Conservation (phyloP, 2,888 invertebrate genomes). For the Pseudeuparius sepicola region DNA sequence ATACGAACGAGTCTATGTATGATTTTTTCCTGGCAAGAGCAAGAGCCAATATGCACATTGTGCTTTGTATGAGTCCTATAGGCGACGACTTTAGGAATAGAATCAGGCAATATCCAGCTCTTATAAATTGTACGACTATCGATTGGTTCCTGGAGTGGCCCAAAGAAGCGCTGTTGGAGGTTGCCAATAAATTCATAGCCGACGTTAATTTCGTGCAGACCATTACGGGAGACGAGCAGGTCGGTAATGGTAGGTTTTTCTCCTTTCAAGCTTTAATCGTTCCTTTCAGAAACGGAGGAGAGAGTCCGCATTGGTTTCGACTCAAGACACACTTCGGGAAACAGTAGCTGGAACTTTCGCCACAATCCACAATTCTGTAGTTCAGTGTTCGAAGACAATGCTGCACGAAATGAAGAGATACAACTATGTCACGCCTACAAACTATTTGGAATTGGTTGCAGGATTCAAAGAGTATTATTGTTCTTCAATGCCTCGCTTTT, state of each 20-base stretch:
- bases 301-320: constrained; percentile 35
- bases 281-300: constrained; percentile 30
- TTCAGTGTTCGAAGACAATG: constrained; percentile 62
- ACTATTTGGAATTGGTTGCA: constrained; percentile 74
- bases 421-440: constrained; percentile 84
- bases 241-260: no score
- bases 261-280: constrained; percentile 9
- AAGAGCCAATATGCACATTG: constrained; percentile 64
- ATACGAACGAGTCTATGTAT: constrained; percentile 61
- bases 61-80: constrained; percentile 82
- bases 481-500: no score
- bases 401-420: constrained; percentile 64
- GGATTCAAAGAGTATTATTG: constrained; percentile 67
- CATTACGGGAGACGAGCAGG: constrained; percentile 52
- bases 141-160: constrained; percentile 91
- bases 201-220: constrained; percentile 62
- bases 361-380: constrained; percentile 74
- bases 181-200: constrained; percentile 70
- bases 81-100: constrained; percentile 77
- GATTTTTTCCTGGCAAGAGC: constrained; percentile 69
- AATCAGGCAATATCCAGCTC: constrained; percentile 72
- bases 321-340: constrained; percentile 50
- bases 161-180: constrained; percentile 77
- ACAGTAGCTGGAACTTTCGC: constrained; percentile 68
- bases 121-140: constrained; percentile 80